Percentiles rank a stretch among this genome's conserved stretches.
Conservation (phyloP, 2,113 vertebrate genomes). For the Sebastes schlegelii region DNA sequence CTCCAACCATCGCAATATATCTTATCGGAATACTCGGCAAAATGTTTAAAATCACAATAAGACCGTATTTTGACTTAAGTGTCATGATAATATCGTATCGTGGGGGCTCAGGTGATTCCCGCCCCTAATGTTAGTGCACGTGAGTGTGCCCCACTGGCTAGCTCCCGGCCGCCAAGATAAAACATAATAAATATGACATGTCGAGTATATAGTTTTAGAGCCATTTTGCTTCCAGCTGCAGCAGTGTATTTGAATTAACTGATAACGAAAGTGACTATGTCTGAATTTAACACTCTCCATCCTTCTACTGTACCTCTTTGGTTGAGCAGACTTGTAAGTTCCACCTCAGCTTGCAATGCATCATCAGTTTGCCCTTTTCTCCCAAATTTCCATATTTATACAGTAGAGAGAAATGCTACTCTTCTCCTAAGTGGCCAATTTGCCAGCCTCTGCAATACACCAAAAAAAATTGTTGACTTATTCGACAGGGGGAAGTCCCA, state of each 20-base stretch:
- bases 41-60: no score
- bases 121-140: no score
- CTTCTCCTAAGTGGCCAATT: constrained; percentile 51
- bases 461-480: constrained; percentile 21
- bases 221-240: constrained; percentile 2
- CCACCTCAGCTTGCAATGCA: constrained; percentile 23
- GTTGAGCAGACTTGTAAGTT: constrained; percentile 4
- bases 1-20: no score
- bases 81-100: no score
- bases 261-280: background rate
- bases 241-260: constrained; percentile 2
- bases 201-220: constrained; percentile 4
- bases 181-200: background rate
- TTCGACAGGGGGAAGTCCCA: constrained; percentile 13
- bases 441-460: constrained; percentile 31
- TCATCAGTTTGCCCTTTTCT: constrained; percentile 43
- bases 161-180: background rate
- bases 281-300: background rate
- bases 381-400: constrained; percentile 55
- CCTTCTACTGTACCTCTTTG: background rate
- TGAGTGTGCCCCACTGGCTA: no score
- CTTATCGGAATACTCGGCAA: no score
- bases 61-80: no score
- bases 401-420: constrained; percentile 26
- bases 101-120: no score